Conservation (phyloP, 2,113 vertebrate species). For the Vireo altiloquus region DNA sequence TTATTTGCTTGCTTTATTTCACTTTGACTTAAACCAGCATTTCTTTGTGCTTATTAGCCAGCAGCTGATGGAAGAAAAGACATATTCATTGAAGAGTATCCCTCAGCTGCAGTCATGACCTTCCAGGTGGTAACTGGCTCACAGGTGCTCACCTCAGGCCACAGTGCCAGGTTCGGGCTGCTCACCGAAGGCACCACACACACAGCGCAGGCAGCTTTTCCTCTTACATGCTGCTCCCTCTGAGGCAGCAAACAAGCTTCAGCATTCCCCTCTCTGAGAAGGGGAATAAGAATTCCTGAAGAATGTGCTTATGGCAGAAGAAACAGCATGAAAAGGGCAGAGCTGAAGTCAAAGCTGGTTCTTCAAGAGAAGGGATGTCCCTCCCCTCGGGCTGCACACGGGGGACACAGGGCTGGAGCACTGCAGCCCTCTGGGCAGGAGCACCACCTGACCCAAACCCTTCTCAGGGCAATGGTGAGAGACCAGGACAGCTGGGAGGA, state of each 20-base stretch:
- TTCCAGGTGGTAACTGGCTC: not conserved
- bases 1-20: not conserved
- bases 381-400: not conserved
- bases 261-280: not conserved
- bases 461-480: not conserved
- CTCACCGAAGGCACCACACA: not conserved
- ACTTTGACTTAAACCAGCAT: not conserved
- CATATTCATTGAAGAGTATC: not conserved
- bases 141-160: not conserved
- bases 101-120: not conserved
- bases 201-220: not conserved
- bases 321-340: not conserved
- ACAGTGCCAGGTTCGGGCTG: fast-evolving
- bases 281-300: no score
- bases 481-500: not conserved
- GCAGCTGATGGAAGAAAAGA: not conserved
- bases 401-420: fast-evolving
- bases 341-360: not conserved
- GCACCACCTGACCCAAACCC: not conserved
- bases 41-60: not conserved
- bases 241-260: not conserved
- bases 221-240: not conserved
- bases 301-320: not conserved
- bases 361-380: not conserved
- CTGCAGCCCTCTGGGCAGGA: not conserved